A percentile compares a stretch with the other conserved stretches of the same genome.
Evolutionary conservation across 2,888 invertebrate species (phyloP).

Genomic region (Ischnura elegans): DNA sequence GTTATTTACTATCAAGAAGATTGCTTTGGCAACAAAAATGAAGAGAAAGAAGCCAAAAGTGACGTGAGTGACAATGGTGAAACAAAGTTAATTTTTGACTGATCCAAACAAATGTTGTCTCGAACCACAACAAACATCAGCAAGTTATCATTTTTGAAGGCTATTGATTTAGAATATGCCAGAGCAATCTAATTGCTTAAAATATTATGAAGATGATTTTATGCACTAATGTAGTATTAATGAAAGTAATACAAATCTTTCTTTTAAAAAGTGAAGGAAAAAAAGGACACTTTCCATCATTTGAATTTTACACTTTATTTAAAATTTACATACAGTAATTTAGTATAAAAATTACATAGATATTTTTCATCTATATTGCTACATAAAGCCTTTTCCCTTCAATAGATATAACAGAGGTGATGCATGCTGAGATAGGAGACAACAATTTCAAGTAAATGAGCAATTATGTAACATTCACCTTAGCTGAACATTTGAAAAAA

Average conservation of each 20-base stretch:
- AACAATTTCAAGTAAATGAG: neutral
- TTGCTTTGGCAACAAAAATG: slow-evolving; percentile 16
- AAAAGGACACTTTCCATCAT: neutral
- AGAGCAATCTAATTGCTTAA: neutral
- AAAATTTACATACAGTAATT: neutral
- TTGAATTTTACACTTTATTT: neutral
- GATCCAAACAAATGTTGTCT: neutral
- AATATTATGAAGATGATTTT: neutral
- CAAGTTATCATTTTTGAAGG: neutral
- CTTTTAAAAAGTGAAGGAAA: neutral
- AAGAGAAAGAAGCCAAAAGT: neutral
- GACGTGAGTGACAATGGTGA: neutral
- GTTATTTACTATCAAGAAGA: neutral
- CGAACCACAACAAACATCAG: slow-evolving; percentile 18
- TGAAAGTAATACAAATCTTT: neutral
- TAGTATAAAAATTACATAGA: neutral
- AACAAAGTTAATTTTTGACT: neutral
- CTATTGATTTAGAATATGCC: neutral
- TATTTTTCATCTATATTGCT: neutral
- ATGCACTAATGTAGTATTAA: neutral
- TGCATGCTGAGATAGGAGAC: neutral
- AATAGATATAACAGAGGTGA: neutral
- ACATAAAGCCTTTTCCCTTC: neutral
- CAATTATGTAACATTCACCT: neutral
- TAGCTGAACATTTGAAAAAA: neutral